These are phyloP conservation scores for Myzus persicae DNA, from an alignment of 1,140 invertebrate species.

Conservation along the genomic window DNA sequence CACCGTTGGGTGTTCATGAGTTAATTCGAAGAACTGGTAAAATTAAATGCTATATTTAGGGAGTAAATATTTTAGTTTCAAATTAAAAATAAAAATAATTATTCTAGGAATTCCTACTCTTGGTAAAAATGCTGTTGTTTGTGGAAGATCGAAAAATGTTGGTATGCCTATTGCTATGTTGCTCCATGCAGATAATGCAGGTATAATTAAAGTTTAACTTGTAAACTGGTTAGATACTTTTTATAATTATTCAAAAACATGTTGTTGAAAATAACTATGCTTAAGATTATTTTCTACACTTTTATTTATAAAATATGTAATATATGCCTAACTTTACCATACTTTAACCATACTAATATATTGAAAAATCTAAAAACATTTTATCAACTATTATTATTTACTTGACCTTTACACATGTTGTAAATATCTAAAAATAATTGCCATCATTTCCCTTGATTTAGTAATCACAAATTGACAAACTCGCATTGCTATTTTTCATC, in stretches of 20 bases:
- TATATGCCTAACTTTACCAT: not conserved
- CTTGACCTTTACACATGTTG: not conserved
- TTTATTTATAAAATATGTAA: not conserved
- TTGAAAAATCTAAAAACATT: not conserved
- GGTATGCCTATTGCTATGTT: constrained; percentile 85
- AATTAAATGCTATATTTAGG: not conserved
- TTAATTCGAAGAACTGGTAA: constrained; percentile 71
- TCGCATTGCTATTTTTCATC: not conserved
- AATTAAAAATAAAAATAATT: constrained; percentile 29
- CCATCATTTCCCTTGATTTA: not conserved
- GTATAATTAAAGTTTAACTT: not conserved
- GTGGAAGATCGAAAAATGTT: constrained; percentile 89
- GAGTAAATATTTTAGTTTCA: not conserved
- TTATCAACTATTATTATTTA: not conserved
- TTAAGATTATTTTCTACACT: not conserved
- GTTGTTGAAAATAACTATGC: not conserved
- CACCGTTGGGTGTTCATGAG: constrained; percentile 81
- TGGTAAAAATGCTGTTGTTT: constrained; percentile 86
- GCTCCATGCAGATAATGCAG: constrained; percentile 76
- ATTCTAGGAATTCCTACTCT: constrained; percentile 77
- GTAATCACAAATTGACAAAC: not conserved
- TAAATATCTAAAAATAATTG: not conserved
- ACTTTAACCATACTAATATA: not conserved
- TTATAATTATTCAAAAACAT: not conserved
- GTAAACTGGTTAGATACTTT: not conserved